Percentiles rank a stretch among this genome's conserved stretches.
These are phyloP conservation scores for Clepsis dumicolana DNA, from an alignment of 2,888 invertebrate genomes.

Conservation along the genomic window DNA sequence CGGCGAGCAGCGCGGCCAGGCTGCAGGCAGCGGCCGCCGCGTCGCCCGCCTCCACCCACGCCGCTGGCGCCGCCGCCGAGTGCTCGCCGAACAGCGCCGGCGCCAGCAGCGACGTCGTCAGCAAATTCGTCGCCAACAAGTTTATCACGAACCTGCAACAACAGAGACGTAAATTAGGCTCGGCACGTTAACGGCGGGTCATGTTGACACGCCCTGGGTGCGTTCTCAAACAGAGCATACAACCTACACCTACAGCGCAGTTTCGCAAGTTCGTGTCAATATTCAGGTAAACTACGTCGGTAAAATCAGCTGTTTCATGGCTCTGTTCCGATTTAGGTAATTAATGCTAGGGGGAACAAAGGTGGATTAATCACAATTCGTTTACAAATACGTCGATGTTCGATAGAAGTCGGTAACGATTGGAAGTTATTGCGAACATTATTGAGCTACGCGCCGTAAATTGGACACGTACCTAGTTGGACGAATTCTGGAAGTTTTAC, in stretches of 20 bases:
- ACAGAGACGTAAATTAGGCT: constrained; percentile 54
- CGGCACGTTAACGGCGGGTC: constrained; percentile 34
- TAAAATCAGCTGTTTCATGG: constrained; percentile 43
- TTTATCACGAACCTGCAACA: constrained; percentile 89
- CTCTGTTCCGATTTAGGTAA: constrained; percentile 48
- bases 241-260: constrained; percentile 29
- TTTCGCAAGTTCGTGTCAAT: constrained; percentile 39
- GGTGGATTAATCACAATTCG: constrained; percentile 43
- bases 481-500: constrained; percentile 29
- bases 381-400: constrained; percentile 49
- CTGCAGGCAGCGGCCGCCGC: constrained; percentile 77
- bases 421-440: not conserved
- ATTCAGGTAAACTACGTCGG: constrained; percentile 21
- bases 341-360: constrained; percentile 51
- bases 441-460: constrained; percentile 9
- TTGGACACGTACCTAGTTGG: constrained; percentile 10
- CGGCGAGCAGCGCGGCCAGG: constrained; percentile 70
- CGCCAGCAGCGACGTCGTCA: constrained; percentile 81
- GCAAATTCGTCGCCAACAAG: constrained; percentile 78
- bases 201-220: constrained; percentile 47
- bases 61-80: constrained; percentile 86
- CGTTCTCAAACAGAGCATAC: constrained; percentile 43
- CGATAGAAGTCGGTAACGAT: constrained; percentile 13
- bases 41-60: constrained; percentile 86
- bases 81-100: constrained; percentile 85